Conservation (phyloP, 2,888 invertebrate species). For the Apocheima hispidaria region DNA sequence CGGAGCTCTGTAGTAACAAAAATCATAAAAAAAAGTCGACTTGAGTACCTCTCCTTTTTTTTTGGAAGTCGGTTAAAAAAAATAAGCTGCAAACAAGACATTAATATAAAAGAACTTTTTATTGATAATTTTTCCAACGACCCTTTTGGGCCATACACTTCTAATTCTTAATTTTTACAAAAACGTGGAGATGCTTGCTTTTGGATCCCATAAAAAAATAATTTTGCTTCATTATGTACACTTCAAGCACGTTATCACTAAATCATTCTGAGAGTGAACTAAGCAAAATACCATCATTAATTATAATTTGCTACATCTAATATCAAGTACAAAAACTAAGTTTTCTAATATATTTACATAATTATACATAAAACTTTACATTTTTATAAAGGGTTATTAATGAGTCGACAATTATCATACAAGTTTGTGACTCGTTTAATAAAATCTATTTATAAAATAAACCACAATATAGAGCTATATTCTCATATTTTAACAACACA, state of each 20-base stretch:
- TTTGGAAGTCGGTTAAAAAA: too few species aligned
- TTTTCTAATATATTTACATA: conserved; percentile 73
- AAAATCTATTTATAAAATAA: conserved; percentile 45
- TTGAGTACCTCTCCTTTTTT: too few species aligned
- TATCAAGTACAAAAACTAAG: conserved; percentile 71
- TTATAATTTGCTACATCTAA: conserved; percentile 59
- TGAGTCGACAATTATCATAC: conserved; percentile 42
- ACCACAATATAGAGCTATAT: conserved; percentile 43
- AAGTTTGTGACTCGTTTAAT: conserved; percentile 40
- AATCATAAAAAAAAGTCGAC: too few species aligned
- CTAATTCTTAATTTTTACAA: conserved; percentile 63
- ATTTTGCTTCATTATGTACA: conserved; percentile 72
- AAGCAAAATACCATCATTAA: conserved; percentile 38
- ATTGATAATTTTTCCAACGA: conserved; percentile 72
- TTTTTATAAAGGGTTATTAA: conserved; percentile 46
- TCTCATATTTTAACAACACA: conserved; percentile 54
- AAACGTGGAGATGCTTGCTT: conserved; percentile 13
- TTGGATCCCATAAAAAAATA: conserved; percentile 76
- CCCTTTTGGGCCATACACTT: conserved; percentile 57
- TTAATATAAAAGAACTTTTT: conserved; percentile 62
- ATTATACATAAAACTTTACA: conserved; percentile 67
- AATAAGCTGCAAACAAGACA: too few species aligned
- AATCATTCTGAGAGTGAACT: conserved; percentile 27
- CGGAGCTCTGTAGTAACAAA: too few species aligned
- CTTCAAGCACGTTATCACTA: conserved; percentile 48